Conservation (phyloP, 2,113 vertebrate species). For the Numida meleagris region DNA sequence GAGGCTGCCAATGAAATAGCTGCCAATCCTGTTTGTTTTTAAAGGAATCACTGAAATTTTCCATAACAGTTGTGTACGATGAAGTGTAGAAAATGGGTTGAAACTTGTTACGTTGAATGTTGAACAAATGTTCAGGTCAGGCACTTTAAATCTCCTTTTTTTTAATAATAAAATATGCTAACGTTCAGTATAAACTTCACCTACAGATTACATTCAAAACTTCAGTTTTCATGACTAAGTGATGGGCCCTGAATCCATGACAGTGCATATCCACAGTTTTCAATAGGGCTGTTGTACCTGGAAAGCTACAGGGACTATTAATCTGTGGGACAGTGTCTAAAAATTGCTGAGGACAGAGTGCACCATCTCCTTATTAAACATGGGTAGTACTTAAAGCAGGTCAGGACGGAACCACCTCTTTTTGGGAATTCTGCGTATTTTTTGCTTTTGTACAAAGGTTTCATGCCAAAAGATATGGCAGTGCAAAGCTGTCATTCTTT, state of each 20-base stretch:
- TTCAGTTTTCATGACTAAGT: not conserved
- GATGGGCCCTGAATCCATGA: not conserved
- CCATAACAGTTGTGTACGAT: not conserved
- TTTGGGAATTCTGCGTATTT: not conserved
- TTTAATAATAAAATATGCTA: not conserved
- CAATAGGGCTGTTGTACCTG: accelerated
- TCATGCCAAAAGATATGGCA: slow-evolving; percentile 78
- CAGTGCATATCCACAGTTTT: not conserved
- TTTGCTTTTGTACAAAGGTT: slow-evolving; percentile 26
- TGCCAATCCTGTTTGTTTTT: not conserved
- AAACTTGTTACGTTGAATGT: not conserved
- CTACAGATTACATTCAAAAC: not conserved
- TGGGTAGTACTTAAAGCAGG: not conserved
- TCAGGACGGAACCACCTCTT: not conserved
- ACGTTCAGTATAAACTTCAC: not conserved
- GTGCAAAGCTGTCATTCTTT: slow-evolving; percentile 84
- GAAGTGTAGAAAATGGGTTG: not conserved
- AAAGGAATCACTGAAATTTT: not conserved
- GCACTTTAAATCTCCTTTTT: not conserved
- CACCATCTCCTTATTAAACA: not conserved
- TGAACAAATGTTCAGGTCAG: not conserved
- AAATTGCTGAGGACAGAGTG: not conserved
- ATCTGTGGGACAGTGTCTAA: not conserved
- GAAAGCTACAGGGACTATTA: not conserved
- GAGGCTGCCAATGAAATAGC: not conserved